Percentiles rank a stretch among this genome's conserved stretches.
Evolutionary conservation across 2,113 vertebrate genomes (phyloP).

Genomic region (Toxostoma redivivum): DNA sequence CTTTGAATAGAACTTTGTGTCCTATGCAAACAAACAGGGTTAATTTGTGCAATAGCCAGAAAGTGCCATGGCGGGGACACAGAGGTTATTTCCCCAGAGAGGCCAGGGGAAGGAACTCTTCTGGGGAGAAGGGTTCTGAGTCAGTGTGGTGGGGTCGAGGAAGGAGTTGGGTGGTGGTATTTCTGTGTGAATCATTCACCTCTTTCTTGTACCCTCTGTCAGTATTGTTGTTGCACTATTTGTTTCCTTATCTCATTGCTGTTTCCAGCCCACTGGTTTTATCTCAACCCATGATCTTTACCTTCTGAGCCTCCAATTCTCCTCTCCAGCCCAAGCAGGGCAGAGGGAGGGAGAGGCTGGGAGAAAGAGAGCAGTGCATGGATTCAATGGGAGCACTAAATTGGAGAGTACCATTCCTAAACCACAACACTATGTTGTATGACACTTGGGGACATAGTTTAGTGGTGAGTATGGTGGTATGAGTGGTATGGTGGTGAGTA

Average conservation of each 20-base stretch:
- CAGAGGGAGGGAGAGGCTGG: neutral
- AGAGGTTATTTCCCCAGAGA: neutral
- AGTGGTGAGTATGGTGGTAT: neutral
- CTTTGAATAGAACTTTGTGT: neutral
- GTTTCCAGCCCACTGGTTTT: neutral
- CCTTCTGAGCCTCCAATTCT: neutral
- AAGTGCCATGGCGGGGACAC: neutral
- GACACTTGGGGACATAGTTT: neutral
- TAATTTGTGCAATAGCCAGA: neutral
- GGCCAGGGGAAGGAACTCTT: fast-evolving
- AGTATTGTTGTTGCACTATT: neutral
- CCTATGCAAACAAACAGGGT: neutral
- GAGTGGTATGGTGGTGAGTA: no score
- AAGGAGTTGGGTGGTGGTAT: neutral
- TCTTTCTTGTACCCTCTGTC: neutral
- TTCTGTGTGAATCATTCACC: neutral
- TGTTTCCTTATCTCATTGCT: neutral
- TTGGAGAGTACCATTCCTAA: neutral
- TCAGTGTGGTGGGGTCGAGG: neutral
- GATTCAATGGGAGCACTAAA: neutral
- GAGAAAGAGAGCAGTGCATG: neutral
- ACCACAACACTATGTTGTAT: neutral
- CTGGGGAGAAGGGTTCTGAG: neutral
- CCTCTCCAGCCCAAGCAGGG: neutral
- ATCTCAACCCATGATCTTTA: neutral